phyloP scores from a whole-genome alignment of 1,140 invertebrate species.

The Vanessa atalanta region DNA sequence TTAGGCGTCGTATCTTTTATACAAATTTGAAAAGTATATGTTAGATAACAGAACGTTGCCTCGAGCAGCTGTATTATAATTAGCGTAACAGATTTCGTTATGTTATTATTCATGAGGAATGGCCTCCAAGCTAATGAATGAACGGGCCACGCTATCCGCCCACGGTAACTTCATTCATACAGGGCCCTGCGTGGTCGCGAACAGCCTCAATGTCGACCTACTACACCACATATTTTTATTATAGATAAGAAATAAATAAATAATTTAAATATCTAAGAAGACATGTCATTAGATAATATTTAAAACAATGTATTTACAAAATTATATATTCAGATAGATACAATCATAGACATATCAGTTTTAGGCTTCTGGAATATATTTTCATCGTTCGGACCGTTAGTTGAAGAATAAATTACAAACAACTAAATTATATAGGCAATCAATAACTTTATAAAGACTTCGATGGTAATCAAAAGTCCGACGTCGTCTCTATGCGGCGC shows the following conservation, averaged over 20 bases:
- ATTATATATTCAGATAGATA: background rate
- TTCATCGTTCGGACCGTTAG: no score
- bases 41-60: conserved; percentile 24
- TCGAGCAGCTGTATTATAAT: conserved; percentile 47
- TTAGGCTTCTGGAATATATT: no score
- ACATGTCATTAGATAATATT: no score
- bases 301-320: background rate
- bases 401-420: no score
- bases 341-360: no score
- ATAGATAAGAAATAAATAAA: background rate
- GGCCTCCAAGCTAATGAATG: conserved; percentile 77
- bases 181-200: conserved; percentile 63
- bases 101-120: conserved; percentile 75
- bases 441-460: no score
- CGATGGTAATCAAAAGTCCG: no score
- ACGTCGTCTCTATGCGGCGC: no score
- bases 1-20: conserved; percentile 6
- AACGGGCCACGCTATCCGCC: conserved; percentile 70
- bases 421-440: no score
- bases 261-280: background rate
- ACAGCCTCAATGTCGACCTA: conserved; percentile 61
- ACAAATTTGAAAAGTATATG: conserved; percentile 15
- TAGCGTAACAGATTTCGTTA: conserved; percentile 66
- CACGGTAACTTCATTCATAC: conserved; percentile 76
- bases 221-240: conserved; percentile 38